Evolutionary conservation across 2,888 invertebrate genomes (phyloP).

Genomic region (Orthosia incerta): DNA sequence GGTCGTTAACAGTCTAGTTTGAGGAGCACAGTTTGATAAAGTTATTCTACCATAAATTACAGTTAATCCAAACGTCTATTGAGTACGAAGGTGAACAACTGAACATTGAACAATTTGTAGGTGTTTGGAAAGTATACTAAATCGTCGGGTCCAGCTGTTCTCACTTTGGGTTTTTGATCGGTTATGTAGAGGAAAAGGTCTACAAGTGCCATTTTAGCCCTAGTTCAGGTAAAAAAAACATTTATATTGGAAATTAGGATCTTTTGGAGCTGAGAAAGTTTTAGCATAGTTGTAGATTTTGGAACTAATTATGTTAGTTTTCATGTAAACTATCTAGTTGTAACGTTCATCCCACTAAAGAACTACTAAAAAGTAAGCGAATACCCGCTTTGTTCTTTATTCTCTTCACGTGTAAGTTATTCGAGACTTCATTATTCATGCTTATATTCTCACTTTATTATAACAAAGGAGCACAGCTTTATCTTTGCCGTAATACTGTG

Average conservation of each 20-base stretch:
- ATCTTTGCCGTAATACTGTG: slow-evolving; percentile 35
- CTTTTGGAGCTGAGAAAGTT: slow-evolving; percentile 7
- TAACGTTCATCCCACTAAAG: slow-evolving; percentile 23
- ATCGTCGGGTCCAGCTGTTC: slow-evolving; percentile 35
- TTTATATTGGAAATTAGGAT: slow-evolving; percentile 1
- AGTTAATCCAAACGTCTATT: slow-evolving; percentile 20
- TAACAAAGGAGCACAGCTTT: slow-evolving; percentile 51
- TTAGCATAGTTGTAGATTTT: not conserved
- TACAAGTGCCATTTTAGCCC: slow-evolving; percentile 30
- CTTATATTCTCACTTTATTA: slow-evolving; percentile 57
- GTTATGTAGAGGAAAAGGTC: slow-evolving; percentile 24
- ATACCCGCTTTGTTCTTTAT: slow-evolving; percentile 33
- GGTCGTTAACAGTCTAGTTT: slow-evolving; percentile 11
- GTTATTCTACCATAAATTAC: slow-evolving; percentile 26
- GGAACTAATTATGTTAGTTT: not conserved
- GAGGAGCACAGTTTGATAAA: slow-evolving; percentile 32
- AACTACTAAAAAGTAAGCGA: slow-evolving; percentile 25
- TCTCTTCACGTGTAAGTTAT: slow-evolving; percentile 36
- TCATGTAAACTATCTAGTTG: slow-evolving; percentile 2
- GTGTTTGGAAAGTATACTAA: slow-evolving; percentile 40
- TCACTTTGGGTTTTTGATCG: slow-evolving; percentile 38
- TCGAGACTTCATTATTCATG: slow-evolving; percentile 54
- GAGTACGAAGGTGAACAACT: slow-evolving; percentile 8
- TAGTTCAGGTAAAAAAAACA: slow-evolving; percentile 18
- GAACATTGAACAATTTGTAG: slow-evolving; percentile 33